Base-by-base conservation (phyloP, 2,113 vertebrate species). In the Aptenodytes forsteri region DNA sequence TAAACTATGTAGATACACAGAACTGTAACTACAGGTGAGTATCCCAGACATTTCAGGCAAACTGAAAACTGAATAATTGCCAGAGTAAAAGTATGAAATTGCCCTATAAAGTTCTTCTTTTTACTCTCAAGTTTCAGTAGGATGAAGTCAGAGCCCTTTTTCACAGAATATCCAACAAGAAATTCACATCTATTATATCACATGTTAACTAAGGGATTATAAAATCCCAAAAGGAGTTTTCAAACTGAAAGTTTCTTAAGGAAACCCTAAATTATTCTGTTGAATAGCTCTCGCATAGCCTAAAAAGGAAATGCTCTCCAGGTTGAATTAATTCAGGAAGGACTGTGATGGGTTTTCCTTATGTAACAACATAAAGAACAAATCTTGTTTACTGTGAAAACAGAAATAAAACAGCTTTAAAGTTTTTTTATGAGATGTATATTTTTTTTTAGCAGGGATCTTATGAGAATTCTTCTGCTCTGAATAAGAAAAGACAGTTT, bases 381-480 rank as follows among this genome's bases (percentile, higher is more conserved):
- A 64, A 87, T 58, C 44, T 55, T 90, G 44, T 91, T 95, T 95
- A 84, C 47, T 62, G 29, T 64, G 73, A 73, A 91, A 95, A 7
- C 25, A 90, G 27, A 83, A 90, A 58, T 73, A 70, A 93, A 95
- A 61, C 6, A 76, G 11, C 65, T 87, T 84, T 78, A 65, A 83
- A 59, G 22, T 65, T 83, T 77, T 75, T 87, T 78, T 5, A 65
- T 73, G 64, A 93, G 32, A 55, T 49, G 23, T 18, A 16, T 56
- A 5, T 34, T 18, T 47, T 55, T 91, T 89, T 93, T 70, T 34
- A 83, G 18, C 16, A 64, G 21, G 20, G 25, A 34, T 90, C 76
- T 93, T 86, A 64, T 9, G 61, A 93, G 90, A 95, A 94, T 89
- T 96, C 66, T 86, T 89, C 32, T 20, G 12, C 50, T 87, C 67